Conservation (phyloP, 2,888 invertebrate genomes). For the Hybos culiciformis region DNA sequence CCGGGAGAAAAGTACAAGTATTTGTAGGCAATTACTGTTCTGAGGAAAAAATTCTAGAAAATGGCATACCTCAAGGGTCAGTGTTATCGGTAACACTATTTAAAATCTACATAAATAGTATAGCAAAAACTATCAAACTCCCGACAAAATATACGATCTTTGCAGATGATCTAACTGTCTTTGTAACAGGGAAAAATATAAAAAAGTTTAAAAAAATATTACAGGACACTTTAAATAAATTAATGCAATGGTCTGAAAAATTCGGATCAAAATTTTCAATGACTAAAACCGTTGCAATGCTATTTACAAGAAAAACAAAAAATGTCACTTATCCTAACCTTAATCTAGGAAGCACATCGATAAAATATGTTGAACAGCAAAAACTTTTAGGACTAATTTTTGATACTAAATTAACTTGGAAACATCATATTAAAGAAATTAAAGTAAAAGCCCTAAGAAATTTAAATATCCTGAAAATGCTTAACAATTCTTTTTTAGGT, state of each 20-base stretch:
- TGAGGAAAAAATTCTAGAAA: neutral
- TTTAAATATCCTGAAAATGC: neutral
- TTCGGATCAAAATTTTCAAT: neutral
- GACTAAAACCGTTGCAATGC: neutral
- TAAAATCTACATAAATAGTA: neutral
- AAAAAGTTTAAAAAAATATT: neutral
- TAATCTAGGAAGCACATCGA: no score
- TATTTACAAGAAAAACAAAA: neutral
- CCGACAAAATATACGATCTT: neutral
- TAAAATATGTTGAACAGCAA: no score
- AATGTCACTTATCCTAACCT: neutral
- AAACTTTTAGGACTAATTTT: no score
- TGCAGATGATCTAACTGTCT: constrained; percentile 1
- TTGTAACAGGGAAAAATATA: neutral
- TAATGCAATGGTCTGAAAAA: neutral
- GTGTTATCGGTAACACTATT: constrained; percentile 2
- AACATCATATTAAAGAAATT: no score
- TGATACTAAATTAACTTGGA: no score
- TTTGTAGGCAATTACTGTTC: neutral
- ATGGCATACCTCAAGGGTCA: constrained; percentile 2
- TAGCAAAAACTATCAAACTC: neutral
- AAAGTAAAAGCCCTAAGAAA: no score
- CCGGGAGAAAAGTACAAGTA: neutral
- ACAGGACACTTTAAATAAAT: neutral
- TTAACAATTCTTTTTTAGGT: no score